These are phyloP conservation scores for Alfaro cultratus DNA, from an alignment of 2,797 vertebrate species.

Conservation along the genomic window DNA sequence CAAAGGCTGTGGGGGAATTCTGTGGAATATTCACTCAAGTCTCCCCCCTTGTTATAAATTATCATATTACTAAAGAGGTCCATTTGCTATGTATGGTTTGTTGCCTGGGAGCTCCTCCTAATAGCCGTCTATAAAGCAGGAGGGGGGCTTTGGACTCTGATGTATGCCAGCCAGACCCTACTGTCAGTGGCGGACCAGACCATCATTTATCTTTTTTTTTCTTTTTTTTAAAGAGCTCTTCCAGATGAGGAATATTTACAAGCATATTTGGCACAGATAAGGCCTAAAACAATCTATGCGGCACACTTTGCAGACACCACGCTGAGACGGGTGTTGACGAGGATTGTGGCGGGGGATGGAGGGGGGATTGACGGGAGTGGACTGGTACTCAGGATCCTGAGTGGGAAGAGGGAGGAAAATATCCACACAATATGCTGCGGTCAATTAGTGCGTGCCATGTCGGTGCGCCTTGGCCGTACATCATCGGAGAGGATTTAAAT, in stretches of 20 bases:
- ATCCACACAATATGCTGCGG: constrained; percentile 61
- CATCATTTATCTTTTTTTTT: constrained; percentile 73
- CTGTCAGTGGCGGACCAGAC: constrained; percentile 70
- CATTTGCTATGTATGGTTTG: constrained; percentile 75
- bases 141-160: constrained; percentile 65
- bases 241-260: constrained; percentile 76
- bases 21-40: constrained; percentile 63
- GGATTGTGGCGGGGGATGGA: neutral
- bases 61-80: constrained; percentile 71
- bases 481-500: constrained; percentile 69
- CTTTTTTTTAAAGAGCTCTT: constrained; percentile 43
- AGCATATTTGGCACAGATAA: constrained; percentile 60
- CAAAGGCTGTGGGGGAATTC: constrained; percentile 71
- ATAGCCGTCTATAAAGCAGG: constrained; percentile 64
- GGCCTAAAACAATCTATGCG: constrained; percentile 63
- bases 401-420: constrained; percentile 48
- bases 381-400: constrained; percentile 57
- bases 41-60: constrained; percentile 74
- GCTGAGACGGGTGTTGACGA: constrained; percentile 2
- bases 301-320: constrained; percentile 41
- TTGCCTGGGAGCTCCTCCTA: constrained; percentile 67
- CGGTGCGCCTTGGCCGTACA: constrained; percentile 51
- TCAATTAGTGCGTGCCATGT: constrained; percentile 69
- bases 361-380: neutral
- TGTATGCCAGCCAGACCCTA: constrained; percentile 71